These are phyloP conservation scores for Scaptomyza tumidula DNA, from an alignment of 2,888 invertebrate genomes.

Conservation along the genomic window DNA sequence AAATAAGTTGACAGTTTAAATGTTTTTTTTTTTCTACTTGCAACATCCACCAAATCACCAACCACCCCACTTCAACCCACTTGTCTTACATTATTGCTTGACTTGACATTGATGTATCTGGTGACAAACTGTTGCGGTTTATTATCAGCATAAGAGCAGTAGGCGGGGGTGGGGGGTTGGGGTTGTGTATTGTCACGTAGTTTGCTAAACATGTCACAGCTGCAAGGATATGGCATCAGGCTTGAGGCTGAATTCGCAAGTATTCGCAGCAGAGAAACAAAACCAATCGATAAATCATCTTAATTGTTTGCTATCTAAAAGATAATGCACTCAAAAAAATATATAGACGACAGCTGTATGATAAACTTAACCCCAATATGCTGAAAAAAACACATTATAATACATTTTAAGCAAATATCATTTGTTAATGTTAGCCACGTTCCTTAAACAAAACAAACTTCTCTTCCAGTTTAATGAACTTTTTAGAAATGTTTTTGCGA, in stretches of 20 bases:
- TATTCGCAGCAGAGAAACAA: slow-evolving; percentile 5
- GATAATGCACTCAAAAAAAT: slow-evolving; percentile 39
- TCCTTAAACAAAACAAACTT: slow-evolving; percentile 14
- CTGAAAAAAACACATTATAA: slow-evolving; percentile 32
- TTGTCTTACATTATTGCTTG: slow-evolving; percentile 63
- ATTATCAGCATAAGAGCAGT: slow-evolving; percentile 49
- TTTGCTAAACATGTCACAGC: slow-evolving; percentile 62
- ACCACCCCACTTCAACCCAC: slow-evolving; percentile 8
- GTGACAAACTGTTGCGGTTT: slow-evolving; percentile 81
- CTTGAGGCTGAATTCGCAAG: slow-evolving; percentile 11
- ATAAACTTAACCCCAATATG: slow-evolving; percentile 3
- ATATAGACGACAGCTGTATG: slow-evolving; percentile 1
- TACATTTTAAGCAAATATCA: slow-evolving; percentile 16
- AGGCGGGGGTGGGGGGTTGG: neutral
- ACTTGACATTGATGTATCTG: slow-evolving; percentile 79
- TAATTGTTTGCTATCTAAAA: slow-evolving; percentile 62
- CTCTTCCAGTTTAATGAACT: slow-evolving; percentile 39
- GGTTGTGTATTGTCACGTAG: slow-evolving; percentile 55
- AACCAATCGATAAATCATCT: slow-evolving; percentile 72
- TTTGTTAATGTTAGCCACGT: slow-evolving; percentile 26
- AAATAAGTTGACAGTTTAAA: slow-evolving; percentile 64
- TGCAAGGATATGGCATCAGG: slow-evolving; percentile 51
- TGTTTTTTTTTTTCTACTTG: slow-evolving; percentile 22
- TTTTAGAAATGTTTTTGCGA: neutral
- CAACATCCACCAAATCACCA: slow-evolving; percentile 9